Conservation (phyloP, 2,113 vertebrate species). For the Rattus norvegicus region DNA sequence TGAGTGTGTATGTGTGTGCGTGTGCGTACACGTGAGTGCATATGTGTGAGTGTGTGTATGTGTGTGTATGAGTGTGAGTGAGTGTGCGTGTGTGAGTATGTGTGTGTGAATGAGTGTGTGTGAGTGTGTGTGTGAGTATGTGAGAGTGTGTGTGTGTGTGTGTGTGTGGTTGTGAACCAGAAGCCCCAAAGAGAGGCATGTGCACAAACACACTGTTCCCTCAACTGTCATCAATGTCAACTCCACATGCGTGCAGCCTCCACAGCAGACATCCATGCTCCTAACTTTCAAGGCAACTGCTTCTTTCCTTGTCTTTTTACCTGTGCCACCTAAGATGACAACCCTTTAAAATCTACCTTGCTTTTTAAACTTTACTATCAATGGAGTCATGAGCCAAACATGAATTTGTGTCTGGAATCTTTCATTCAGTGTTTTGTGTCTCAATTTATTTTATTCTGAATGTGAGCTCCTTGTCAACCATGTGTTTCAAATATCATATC, state of each 20-base stretch:
- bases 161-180: background rate
- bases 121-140: background rate
- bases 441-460: background rate
- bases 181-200: background rate
- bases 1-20: background rate
- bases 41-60: no score
- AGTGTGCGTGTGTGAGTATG: no score
- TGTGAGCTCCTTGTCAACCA: conserved; percentile 1
- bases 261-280: background rate
- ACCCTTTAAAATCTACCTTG: background rate
- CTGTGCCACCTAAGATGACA: background rate
- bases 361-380: background rate
- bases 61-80: background rate
- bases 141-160: background rate
- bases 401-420: background rate
- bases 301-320: background rate
- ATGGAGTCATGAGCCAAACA: background rate
- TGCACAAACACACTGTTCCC: background rate
- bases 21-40: background rate
- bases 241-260: background rate
- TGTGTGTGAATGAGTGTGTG: background rate
- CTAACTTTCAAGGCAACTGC: background rate
- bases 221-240: background rate
- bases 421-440: background rate
- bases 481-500: background rate